A percentile compares a stretch with the other conserved stretches of the same genome.
Conservation (phyloP, 2,888 invertebrate genomes). For the Cactoblastis cactorum region DNA sequence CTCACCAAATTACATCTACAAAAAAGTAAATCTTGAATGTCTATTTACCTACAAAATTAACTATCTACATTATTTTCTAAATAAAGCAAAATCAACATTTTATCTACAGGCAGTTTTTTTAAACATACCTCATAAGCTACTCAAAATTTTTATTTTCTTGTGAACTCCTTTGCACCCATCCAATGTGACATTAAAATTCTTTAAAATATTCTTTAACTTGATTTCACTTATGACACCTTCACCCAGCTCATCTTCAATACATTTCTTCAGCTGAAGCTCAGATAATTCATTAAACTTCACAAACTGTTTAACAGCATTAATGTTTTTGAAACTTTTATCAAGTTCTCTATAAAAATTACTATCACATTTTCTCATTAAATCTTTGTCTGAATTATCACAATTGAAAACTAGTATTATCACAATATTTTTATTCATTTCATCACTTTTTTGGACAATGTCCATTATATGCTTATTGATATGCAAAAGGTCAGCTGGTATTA, state of each 20-base stretch:
- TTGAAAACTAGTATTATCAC: constrained; percentile 61
- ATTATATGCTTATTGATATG: constrained; percentile 37
- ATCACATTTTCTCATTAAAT: constrained; percentile 45
- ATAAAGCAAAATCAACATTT: background rate
- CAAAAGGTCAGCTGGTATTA: constrained; percentile 39
- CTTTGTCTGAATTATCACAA: constrained; percentile 41
- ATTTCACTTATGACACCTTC: constrained; percentile 27
- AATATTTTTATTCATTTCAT: constrained; percentile 44
- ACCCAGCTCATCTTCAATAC: constrained; percentile 53
- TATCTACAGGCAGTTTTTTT: background rate
- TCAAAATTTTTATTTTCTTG: constrained; percentile 59
- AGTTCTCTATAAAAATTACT: constrained; percentile 36
- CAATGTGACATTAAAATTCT: constrained; percentile 56
- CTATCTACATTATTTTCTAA: background rate
- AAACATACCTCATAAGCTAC: constrained; percentile 35
- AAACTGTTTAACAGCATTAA: constrained; percentile 41
- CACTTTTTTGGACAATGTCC: constrained; percentile 47
- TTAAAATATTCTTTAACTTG: constrained; percentile 42
- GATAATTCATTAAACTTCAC: constrained; percentile 53
- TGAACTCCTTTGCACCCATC: constrained; percentile 74
- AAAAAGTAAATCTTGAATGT: too few species aligned
- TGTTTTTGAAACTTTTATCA: constrained; percentile 34
- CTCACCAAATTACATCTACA: background rate
- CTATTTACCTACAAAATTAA: background rate
- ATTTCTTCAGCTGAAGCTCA: constrained; percentile 47